Base-by-base conservation (phyloP, 2,113 vertebrate species). In the Caracal caracal region DNA sequence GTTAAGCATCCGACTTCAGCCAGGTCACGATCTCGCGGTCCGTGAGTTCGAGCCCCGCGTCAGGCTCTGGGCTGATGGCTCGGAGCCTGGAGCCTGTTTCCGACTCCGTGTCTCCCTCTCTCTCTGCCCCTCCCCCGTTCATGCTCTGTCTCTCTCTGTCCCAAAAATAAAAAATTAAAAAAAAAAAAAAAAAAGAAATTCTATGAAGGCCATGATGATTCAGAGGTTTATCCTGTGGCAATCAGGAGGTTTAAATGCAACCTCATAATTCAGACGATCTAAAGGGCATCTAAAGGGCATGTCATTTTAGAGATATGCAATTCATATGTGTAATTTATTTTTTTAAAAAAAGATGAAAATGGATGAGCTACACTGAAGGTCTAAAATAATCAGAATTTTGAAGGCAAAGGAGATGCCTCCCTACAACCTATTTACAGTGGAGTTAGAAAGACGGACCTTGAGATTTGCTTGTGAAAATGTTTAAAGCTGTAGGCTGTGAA, bases 401-500 rank as follows among this genome's bases (percentile, higher is more conserved):
- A 96, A 95, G 90, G 88, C 80, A 92, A 94, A 97, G 71, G 83
- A n/a, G 87, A 84, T 87, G 66, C 19, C 43, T 86, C 24, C 1
- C 4, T 97, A 88, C 89, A 93, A 91, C 94, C 90, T 89, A 80
- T 47, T 94, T 90, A 90, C 13, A 97, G 96, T 95, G 96, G 66
- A 94, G 78, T 96, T 97, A 96, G 97, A 98, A 98, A 97, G 94
- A 98, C 98, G 97, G 95, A 97, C 93, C 96, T 97, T 98, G 97
- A 98, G 96, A 97, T 94, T 94, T 97, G 59, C 94, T 98, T n/a
- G 82, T 97, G 98, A 95, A 98, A 97, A 97, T 84, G 91, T 98
- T 98, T 97, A 98, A 98, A 98, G 98, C 97, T 93, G 13, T 96
- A 95, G 89, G 66, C 97, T 98, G 96, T 98, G 96, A 98, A 98